Percentiles rank a stretch among this genome's conserved stretches.
Evolutionary conservation across 2,113 vertebrate species (phyloP).

Genomic region (Diadophis punctatus): DNA sequence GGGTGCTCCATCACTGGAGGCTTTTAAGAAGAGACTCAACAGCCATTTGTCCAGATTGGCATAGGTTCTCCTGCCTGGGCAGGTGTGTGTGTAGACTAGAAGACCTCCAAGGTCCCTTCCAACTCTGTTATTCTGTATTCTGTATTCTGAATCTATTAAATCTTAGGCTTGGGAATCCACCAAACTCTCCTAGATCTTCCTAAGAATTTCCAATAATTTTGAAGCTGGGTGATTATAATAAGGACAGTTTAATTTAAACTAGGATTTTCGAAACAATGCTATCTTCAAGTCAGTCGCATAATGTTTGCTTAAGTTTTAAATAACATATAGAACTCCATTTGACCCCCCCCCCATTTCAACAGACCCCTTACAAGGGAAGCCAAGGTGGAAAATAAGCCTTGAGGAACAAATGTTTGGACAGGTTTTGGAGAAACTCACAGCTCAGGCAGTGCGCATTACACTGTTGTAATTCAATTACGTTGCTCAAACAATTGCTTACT

Average conservation of each 20-base stretch:
- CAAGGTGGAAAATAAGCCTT: fast-evolving
- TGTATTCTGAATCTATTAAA: no score
- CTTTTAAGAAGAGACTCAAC: not conserved
- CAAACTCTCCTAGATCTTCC: no score
- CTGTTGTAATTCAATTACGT: not conserved
- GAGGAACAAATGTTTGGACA: not conserved
- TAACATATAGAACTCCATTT: not conserved
- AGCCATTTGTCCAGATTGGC: not conserved
- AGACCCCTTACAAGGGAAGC: no score
- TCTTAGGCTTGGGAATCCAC: no score
- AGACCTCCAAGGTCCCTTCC: no score
- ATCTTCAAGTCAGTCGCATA: not conserved
- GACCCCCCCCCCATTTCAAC: not conserved
- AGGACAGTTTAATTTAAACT: not conserved
- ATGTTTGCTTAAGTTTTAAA: not conserved
- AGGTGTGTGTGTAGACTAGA: no score
- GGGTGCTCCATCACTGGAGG: not conserved
- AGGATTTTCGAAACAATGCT: not conserved
- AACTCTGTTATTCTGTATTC: not conserved
- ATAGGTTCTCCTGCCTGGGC: no score
- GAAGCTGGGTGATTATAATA: not conserved
- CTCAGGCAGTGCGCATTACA: not conserved
- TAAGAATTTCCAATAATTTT: not conserved
- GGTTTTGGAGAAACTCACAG: not conserved
- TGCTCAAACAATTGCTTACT: not conserved